phyloP scores from a whole-genome alignment of 2,113 vertebrate genomes.

The Carlito syrichta region DNA sequence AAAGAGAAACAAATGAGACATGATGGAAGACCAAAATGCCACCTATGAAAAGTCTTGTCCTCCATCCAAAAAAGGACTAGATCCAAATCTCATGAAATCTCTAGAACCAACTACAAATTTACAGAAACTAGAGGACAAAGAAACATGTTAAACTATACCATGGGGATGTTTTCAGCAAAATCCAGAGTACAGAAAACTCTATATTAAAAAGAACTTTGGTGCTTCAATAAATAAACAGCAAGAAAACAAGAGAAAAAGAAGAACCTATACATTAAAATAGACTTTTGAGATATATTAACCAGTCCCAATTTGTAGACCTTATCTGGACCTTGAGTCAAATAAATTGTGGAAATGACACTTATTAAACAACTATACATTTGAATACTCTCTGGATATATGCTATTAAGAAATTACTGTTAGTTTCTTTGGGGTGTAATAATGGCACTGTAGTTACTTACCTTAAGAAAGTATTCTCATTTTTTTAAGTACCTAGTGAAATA shows the following conservation, averaged over 20 bases:
- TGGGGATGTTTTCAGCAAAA: neutral
- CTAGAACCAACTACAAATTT: neutral
- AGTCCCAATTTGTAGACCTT: neutral
- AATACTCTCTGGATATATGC: neutral
- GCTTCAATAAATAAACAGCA: neutral
- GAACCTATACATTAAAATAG: neutral
- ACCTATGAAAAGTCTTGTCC: neutral
- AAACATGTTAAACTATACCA: neutral
- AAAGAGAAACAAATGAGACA: neutral
- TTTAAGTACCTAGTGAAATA: constrained; percentile 16
- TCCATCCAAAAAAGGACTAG: neutral
- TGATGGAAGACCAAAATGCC: neutral
- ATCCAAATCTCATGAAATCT: neutral
- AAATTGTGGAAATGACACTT: constrained; percentile 13
- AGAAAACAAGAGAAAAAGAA: neutral
- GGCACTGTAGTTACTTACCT: neutral
- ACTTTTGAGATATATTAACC: neutral
- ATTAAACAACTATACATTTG: neutral
- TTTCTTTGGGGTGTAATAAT: neutral
- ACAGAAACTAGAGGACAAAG: neutral
- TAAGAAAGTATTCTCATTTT: neutral
- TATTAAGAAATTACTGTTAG: neutral
- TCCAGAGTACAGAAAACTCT: neutral
- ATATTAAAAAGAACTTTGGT: neutral
- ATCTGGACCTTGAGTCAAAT: neutral